phyloP scores from a whole-genome alignment of 2,797 vertebrate species.

The Artibeus lituratus region DNA sequence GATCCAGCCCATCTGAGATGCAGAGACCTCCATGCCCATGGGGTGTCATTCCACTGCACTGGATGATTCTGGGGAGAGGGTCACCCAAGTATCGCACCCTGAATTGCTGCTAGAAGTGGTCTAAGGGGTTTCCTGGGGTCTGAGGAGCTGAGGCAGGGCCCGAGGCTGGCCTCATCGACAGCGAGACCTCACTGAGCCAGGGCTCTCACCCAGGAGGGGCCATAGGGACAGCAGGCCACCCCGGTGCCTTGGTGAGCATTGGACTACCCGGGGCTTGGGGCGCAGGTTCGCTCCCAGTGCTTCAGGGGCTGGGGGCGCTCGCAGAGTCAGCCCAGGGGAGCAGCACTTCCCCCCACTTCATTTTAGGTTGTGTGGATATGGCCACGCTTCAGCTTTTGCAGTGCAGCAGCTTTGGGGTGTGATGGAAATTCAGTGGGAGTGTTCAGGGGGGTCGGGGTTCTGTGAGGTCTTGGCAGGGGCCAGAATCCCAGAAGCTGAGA shows the following conservation, averaged over 20 bases:
- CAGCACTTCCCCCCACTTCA: background rate
- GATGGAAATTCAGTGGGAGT: background rate
- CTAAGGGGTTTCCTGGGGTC: background rate
- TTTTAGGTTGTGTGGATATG: too few species aligned
- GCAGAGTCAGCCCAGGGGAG: accelerated
- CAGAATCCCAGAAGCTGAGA: background rate
- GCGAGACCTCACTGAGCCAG: accelerated
- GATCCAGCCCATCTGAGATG: background rate
- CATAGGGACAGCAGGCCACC: too few species aligned
- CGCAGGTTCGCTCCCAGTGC: accelerated
- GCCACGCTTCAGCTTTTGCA: accelerated
- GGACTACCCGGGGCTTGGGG: too few species aligned
- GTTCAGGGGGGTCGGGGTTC: background rate
- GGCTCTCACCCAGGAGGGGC: background rate
- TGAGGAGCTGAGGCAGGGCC: background rate
- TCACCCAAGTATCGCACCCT: background rate
- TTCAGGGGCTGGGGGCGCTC: accelerated
- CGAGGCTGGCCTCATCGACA: background rate
- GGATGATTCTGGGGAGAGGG: background rate
- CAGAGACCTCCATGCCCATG: accelerated
- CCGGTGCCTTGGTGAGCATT: accelerated
- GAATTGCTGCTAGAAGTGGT: background rate
- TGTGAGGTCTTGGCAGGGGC: background rate
- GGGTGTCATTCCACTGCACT: background rate
- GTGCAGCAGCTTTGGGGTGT: too few species aligned